Base-by-base conservation (phyloP, 2,797 vertebrate species). In the Aplochiton taeniatus region DNA sequence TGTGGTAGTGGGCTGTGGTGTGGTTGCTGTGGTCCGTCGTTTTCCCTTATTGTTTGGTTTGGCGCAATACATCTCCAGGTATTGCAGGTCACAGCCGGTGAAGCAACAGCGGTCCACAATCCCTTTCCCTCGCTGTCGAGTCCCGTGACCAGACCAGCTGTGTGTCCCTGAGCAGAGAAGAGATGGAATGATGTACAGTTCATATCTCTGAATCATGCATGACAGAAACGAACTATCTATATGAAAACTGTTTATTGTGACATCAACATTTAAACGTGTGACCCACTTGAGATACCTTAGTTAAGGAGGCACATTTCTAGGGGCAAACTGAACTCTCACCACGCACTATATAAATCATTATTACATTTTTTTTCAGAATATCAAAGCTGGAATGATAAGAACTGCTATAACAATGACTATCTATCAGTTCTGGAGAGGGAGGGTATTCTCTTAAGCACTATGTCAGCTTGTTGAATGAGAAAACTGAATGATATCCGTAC, bases 21-120 rank as follows among this genome's bases (percentile, higher is more conserved):
- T 76, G 19, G 68, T 4, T 1, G 84, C 66, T 16, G 61, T 20
- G 44, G 65, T 44, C 31, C 61, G 72, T 1, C 45, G 16, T n/a
- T 31, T 50, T 45, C 53, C n/a, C 13, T 9, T 13, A 17, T 13
- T 62, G 71, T 77, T 86, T 7, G 88, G 70, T 74, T 89, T 90
- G 42, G 86, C 87, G 8, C 90, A 91, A 68, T 90, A 91, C 63
- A 74, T 82, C 78, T 91, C 90, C 65, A 91, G 77, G 9, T 84
- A 74, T 19, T 88, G 78, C 14, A 90, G 85, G 13, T 89, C 87
- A 52, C 89, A 90, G 47, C 89, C 88, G 11, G 61, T 46, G 4
- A 60, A 68, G 42, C 90, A 91, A 56, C 90, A 91, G 65, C 78
- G 75, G 18, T 91, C 90, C 57, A 88, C 89, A 0, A 91, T 90